phyloP scores from a whole-genome alignment of 2,113 vertebrate species.

The Eurypyga helias region DNA sequence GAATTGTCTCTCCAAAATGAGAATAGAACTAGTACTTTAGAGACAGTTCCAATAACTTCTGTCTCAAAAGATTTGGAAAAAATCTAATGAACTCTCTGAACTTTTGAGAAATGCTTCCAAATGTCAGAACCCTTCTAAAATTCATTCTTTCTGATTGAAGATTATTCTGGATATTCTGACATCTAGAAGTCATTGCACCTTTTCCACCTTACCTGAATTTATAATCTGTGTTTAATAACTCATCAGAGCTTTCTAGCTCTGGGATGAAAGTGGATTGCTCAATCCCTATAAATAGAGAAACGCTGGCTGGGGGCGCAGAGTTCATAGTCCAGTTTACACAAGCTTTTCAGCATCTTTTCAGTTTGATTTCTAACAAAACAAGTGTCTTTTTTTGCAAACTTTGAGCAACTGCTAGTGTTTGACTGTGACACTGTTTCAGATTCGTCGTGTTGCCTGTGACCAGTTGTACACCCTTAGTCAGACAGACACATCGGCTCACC shows the following conservation, averaged over 20 bases:
- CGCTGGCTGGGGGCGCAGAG: background rate
- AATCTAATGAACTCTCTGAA: background rate
- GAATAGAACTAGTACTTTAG: background rate
- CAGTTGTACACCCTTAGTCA: constrained; percentile 97
- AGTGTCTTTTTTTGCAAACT: background rate
- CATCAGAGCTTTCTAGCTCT: background rate
- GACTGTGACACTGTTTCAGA: constrained; percentile 73
- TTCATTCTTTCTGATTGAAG: background rate
- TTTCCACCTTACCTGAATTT: background rate
- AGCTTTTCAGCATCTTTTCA: background rate
- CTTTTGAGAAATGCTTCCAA: background rate
- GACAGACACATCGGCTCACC: constrained; percentile 90
- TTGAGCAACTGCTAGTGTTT: background rate
- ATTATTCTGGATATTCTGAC: background rate
- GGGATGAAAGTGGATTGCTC: background rate
- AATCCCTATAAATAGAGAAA: background rate
- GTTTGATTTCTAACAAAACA: background rate
- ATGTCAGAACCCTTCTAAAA: background rate
- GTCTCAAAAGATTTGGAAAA: background rate
- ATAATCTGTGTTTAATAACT: background rate
- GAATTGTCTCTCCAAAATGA: too few species aligned
- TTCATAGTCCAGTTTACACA: background rate
- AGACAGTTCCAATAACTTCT: background rate
- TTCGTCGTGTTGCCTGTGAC: constrained; percentile 95
- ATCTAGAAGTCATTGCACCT: background rate